These are phyloP conservation scores for Dynastes grantii DNA, from an alignment of 2,888 invertebrate species.

Conservation along the genomic window DNA sequence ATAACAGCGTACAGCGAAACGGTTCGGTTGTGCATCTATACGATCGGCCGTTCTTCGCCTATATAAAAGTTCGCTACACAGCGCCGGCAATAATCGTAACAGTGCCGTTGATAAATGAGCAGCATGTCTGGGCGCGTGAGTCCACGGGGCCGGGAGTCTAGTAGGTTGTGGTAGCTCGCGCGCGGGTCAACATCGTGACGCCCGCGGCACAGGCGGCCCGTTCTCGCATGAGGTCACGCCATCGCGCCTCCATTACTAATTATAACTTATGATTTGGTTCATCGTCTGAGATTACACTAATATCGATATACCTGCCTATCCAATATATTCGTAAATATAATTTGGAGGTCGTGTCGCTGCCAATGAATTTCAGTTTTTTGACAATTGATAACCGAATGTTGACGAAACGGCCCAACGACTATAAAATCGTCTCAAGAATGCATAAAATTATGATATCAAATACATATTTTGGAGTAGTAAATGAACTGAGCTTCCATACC, in stretches of 20 bases:
- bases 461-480: no score
- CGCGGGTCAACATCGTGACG: conserved; percentile 59
- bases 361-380: no score
- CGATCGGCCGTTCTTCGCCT: conserved; percentile 13
- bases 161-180: conserved; percentile 53
- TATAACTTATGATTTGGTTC: conserved; percentile 59
- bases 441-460: no score
- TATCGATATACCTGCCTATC: conserved; percentile 35
- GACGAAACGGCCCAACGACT: no score
- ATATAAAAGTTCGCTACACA: conserved; percentile 53
- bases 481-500: no score
- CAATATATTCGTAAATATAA: conserved; percentile 2
- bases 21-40: conserved; percentile 24
- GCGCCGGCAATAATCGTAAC: conserved; percentile 57
- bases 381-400: no score
- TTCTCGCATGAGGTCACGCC: conserved; percentile 55
- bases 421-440: no score
- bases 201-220: conserved; percentile 55
- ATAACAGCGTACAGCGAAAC: conserved; percentile 27
- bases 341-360: background rate
- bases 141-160: conserved; percentile 53
- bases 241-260: conserved; percentile 55
- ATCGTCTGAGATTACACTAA: conserved; percentile 54
- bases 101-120: conserved; percentile 58
- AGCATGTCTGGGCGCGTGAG: conserved; percentile 57